These are phyloP conservation scores for Lasioglossum leucozonium DNA, from an alignment of 2,888 invertebrate genomes.

Conservation along the genomic window DNA sequence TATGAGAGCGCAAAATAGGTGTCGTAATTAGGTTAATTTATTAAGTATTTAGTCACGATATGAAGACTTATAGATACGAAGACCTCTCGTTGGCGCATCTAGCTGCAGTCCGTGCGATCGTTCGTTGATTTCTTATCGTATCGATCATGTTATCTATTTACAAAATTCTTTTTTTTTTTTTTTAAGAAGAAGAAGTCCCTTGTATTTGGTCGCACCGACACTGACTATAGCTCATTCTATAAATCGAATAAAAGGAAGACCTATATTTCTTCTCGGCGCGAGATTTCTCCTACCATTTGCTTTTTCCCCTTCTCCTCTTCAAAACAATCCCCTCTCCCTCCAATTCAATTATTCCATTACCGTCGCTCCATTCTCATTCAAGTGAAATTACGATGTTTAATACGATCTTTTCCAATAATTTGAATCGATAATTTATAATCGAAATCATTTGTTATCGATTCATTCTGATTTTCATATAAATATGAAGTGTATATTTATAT, in stretches of 20 bases:
- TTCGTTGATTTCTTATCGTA: conserved; percentile 41
- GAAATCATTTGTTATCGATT: not conserved
- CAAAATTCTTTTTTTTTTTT: conserved; percentile 43
- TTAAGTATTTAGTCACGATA: conserved; percentile 33
- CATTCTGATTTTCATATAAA: too few relatives aligned
- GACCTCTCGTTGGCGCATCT: conserved; percentile 21
- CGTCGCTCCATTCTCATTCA: not conserved
- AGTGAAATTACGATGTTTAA: too few relatives aligned
- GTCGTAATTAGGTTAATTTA: not conserved
- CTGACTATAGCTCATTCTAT: conserved; percentile 47
- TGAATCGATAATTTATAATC: not conserved
- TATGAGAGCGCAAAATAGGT: conserved; percentile 2
- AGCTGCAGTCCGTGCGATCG: conserved; percentile 38
- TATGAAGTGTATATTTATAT: too few relatives aligned
- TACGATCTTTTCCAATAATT: not conserved
- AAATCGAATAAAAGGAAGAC: conserved; percentile 70
- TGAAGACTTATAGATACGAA: conserved; percentile 36
- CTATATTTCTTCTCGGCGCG: conserved; percentile 42
- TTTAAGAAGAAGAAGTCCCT: conserved; percentile 41
- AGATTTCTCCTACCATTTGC: conserved; percentile 20
- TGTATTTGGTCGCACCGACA: conserved; percentile 62
- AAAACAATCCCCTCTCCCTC: not conserved
- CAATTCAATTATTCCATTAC: not conserved
- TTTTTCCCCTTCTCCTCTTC: not conserved
- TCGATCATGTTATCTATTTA: conserved; percentile 58